phyloP scores from a whole-genome alignment of 92 coral and sea anemone genomes.

The Isaurus tuberculatus region DNA sequence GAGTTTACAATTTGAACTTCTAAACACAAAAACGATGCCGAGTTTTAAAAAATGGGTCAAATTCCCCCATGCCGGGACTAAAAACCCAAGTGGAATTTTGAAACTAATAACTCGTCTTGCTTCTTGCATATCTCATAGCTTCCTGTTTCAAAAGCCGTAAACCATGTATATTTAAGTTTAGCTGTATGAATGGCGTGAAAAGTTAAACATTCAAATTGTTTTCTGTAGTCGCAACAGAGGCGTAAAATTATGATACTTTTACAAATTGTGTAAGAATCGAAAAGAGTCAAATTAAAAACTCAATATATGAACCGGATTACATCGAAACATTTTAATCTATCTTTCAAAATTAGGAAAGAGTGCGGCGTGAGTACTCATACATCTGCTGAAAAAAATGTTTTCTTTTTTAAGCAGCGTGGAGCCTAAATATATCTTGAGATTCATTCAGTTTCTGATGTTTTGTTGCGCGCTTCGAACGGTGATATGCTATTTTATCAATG shows the following conservation, averaged over 20 bases:
- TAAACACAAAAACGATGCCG: slow-evolving; percentile 34
- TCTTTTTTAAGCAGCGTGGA: slow-evolving; percentile 62
- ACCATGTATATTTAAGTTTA: neutral
- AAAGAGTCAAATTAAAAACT: slow-evolving; percentile 7
- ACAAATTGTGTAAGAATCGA: neutral
- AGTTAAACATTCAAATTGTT: neutral
- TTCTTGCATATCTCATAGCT: neutral
- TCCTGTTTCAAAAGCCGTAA: neutral
- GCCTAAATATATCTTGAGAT: slow-evolving; percentile 66
- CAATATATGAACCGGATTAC: neutral
- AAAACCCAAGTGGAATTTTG: neutral
- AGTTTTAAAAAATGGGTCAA: neutral
- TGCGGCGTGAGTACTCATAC: slow-evolving; percentile 64
- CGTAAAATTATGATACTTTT: neutral
- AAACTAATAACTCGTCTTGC: neutral
- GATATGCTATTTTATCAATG: slow-evolving; percentile 45
- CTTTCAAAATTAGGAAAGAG: slow-evolving; percentile 18
- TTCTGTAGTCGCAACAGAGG: neutral
- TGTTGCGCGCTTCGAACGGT: slow-evolving; percentile 27
- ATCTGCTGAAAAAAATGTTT: slow-evolving; percentile 62
- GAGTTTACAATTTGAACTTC: slow-evolving; percentile 44
- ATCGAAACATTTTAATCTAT: slow-evolving; percentile 1
- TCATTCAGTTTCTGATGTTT: slow-evolving; percentile 59
- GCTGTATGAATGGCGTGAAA: neutral
- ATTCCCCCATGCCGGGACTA: slow-evolving; percentile 9